These are phyloP conservation scores for Athalia circularis DNA, from an alignment of 2,888 invertebrate species.

Conservation along the genomic window DNA sequence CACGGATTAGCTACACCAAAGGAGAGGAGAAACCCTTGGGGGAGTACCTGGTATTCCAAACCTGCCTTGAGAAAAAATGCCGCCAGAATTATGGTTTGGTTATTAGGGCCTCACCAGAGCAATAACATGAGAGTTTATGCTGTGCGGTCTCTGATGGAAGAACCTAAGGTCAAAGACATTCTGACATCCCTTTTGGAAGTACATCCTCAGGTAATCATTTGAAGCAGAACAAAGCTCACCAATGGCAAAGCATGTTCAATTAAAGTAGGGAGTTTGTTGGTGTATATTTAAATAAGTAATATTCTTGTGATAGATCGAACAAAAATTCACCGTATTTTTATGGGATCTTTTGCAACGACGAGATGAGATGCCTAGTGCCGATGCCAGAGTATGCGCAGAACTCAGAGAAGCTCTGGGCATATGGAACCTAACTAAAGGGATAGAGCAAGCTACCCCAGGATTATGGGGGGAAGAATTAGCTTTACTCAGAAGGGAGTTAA, in stretches of 20 bases:
- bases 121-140: constrained; percentile 73
- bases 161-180: constrained; percentile 73
- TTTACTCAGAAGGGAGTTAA: constrained; percentile 67
- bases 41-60: constrained; percentile 69
- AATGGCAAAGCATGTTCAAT: neutral
- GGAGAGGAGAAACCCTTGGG: constrained; percentile 68
- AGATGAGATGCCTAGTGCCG: constrained; percentile 71
- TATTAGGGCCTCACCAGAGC: constrained; percentile 74
- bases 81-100: constrained; percentile 74
- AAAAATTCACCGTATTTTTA: constrained; percentile 73
- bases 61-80: constrained; percentile 72
- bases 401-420: constrained; percentile 70
- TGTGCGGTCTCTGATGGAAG: constrained; percentile 73
- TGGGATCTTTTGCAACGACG: constrained; percentile 73
- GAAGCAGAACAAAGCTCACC: neutral
- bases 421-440: constrained; percentile 72
- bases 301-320: constrained; percentile 68
- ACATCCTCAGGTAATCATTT: constrained; percentile 69
- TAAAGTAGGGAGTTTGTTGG: neutral
- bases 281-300: neutral
- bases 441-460: constrained; percentile 66
- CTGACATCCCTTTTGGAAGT: constrained; percentile 71
- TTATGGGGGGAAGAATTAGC: constrained; percentile 71
- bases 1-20: constrained; percentile 71
- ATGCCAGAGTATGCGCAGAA: constrained; percentile 72